Evolutionary conservation across 2,797 vertebrate species (phyloP), one percentile per base, ranked within the genome.

Genomic region (Meriones psammophilus): DNA sequence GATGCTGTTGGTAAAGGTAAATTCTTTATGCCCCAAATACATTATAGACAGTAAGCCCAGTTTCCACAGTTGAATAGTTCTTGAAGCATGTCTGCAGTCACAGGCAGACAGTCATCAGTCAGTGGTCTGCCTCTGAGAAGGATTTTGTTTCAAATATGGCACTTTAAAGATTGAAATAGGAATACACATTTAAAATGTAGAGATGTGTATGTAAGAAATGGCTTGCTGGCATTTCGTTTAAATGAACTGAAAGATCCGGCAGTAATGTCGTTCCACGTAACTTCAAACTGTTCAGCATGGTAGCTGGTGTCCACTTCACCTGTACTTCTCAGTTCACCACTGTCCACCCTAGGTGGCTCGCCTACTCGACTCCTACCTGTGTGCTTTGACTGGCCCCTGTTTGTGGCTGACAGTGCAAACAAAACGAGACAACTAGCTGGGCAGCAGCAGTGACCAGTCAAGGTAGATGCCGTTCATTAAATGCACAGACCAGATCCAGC

Each of bases 111-210:
- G 18, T 3, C 86, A 60, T 54, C 2, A 1, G 56, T 62, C 18
- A 24, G 58, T 89, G 58, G 58, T 50, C 20, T 78, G n/a, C 50
- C 33, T 3, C 3, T 14, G 13, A 77, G n/a, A 91, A 77, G 0
- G 20, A 30, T 96, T 85, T 79, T 18, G 20, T 92, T 94, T 78
- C 42, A 83, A 80, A 91, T 36, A 81, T 1, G 78, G 5, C 10
- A 58, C 91, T 96, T 94, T 86, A 89, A 83, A 96, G 74, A 76
- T 84, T 76, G 42, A 93, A 74, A 60, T 76, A 84, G 39, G n/a
- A 85, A 73, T 77, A 66, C 30, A 71, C 42, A 79, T 66, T 92
- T 68, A 66, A 88, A 76, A 60, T 54, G 46, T 39, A 30, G 50
- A 64, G 20, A 62, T 76, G 86, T 80, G 54, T 46, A n/a, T 58